Evolutionary conservation across 2,797 vertebrate genomes (phyloP).

Genomic region (Eulemur mongoz): DNA sequence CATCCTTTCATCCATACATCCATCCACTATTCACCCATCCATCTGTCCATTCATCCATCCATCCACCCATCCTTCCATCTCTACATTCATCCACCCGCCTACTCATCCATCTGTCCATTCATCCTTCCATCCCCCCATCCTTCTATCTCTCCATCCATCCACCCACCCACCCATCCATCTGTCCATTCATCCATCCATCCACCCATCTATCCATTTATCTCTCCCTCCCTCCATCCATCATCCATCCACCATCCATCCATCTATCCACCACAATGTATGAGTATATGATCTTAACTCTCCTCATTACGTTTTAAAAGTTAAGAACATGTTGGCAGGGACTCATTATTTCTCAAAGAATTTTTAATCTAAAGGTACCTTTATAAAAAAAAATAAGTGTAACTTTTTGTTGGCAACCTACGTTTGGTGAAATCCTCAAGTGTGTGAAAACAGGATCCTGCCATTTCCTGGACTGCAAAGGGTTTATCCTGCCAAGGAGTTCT

Average conservation of each 20-base stretch:
- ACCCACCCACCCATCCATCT: too few species aligned
- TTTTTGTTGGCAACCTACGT: neutral
- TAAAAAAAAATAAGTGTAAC: neutral
- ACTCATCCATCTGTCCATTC: too few species aligned
- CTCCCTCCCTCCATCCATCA: neutral
- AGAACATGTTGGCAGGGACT: neutral
- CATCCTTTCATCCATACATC: rapidly evolving
- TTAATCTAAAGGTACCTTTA: neutral
- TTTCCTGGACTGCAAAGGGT: rapidly evolving
- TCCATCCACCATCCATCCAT: neutral
- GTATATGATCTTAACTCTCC: too few species aligned
- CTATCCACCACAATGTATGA: neutral
- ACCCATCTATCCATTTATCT: neutral
- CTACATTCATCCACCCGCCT: too few species aligned
- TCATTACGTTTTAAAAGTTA: neutral
- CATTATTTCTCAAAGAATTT: neutral
- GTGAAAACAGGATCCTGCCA: neutral
- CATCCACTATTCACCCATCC: neutral
- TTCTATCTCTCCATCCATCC: too few species aligned
- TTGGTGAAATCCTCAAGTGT: neutral
- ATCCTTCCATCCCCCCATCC: too few species aligned
- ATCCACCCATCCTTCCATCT: too few species aligned
- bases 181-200: too few species aligned
- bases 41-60: too few species aligned
- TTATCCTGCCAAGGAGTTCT: neutral